Evolutionary conservation across 1,140 invertebrate species (phyloP), one percentile per base, ranked within the genome.

Genomic region (Neodiprion lecontei): DNA sequence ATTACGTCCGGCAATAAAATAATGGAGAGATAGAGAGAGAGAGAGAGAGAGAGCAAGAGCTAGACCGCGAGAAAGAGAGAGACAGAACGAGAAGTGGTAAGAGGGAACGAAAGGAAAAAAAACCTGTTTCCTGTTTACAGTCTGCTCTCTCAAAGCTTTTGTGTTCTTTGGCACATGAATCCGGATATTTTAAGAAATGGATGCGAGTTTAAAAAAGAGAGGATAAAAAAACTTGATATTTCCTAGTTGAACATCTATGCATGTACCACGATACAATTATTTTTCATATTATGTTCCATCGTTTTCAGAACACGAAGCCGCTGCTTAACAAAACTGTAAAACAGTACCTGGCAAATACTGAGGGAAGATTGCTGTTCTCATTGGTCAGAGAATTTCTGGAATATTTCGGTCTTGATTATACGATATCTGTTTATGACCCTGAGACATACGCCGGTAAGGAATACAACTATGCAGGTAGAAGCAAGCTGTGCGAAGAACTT

Each of bases 321-420:
- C 88, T 93, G 74, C 80, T 91, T n/a, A 94, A 93, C 81, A 89
- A 90, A 85, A 89, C 91, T 76, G 86, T 94, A 72, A 91, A 91
- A 84, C 89, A 91, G 74, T 92, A 91, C 85, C 80, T 94, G 74
- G 87, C 86, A 74, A 91, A 90, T 78, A 83, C 89, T 69, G 91
- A 94, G 89, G 93, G 93, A 78, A 87, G 89, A 81, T 78, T 92
- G 78, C 88, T 91, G 80, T 91, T 92, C 85, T 91, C 89, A 75
- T 85, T 95, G 76, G 91, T 95, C 69, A 88, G 90, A 79, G 93
- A 95, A 84, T 94, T 94, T 86, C 84, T 95, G 73, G 91, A 94
- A 84, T 94, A 90, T 85, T 94, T 93, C 87, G 90, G 92, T 77
- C 87, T 95, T 53, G 90, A 93, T 77, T 94, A 91, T 79, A 93